These are phyloP conservation scores for Sminthopsis crassicaudata DNA, from an alignment of 2,113 vertebrate species.

Conservation along the genomic window DNA sequence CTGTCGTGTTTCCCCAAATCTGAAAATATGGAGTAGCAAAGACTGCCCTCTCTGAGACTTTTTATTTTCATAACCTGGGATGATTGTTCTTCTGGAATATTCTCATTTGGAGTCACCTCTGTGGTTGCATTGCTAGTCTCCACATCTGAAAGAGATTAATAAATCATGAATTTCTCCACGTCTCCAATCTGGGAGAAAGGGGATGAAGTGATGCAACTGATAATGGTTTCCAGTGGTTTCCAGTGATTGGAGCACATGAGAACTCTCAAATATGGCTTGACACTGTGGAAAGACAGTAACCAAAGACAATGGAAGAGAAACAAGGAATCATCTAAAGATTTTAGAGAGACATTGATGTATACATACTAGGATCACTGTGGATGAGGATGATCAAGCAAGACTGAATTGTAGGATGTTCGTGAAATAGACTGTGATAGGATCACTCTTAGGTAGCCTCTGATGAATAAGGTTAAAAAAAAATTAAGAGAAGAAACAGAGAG, in stretches of 20 bases:
- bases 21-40: conserved; percentile 1
- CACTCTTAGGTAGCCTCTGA: neutral
- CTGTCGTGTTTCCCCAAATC: neutral
- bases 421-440: neutral
- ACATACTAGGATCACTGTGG: neutral
- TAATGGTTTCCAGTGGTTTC: neutral
- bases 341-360: neutral
- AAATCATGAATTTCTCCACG: neutral
- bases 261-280: neutral
- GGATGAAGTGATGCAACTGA: neutral
- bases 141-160: neutral
- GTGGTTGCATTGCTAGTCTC: neutral
- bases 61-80: neutral
- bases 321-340: neutral
- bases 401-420: neutral
- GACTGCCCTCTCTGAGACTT: neutral
- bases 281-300: neutral
- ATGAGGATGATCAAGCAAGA: neutral
- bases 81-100: neutral
- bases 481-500: neutral
- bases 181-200: neutral
- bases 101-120: neutral
- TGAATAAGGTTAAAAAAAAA: neutral
- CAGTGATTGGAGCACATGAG: neutral
- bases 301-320: neutral